A percentile compares a stretch with the other conserved stretches of the same genome.
These are phyloP conservation scores for Danio choprae DNA, from an alignment of 2,797 vertebrate genomes.

Conservation along the genomic window DNA sequence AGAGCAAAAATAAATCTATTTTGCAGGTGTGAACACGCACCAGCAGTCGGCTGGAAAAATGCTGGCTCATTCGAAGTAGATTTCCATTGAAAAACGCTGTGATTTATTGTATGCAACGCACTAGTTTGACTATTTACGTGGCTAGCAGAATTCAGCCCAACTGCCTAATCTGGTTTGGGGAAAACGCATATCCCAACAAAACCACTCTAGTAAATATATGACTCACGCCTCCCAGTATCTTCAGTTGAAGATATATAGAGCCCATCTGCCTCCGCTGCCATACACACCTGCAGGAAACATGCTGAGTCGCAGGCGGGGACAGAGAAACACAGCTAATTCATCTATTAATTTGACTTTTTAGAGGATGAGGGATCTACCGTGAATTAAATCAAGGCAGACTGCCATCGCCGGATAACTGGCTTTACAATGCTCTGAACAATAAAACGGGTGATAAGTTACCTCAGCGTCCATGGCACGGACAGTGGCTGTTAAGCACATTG, in stretches of 20 bases:
- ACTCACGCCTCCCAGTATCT: conserved; percentile 47
- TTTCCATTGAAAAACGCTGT: conserved; percentile 42
- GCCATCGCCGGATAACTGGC: conserved; percentile 25
- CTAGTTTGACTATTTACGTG: conserved; percentile 18
- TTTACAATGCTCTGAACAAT: conserved; percentile 50
- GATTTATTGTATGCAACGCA: conserved; percentile 47
- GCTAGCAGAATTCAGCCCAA: conserved; percentile 38
- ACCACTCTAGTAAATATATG: conserved; percentile 41
- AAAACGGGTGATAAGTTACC: conserved; percentile 42
- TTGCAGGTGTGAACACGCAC: conserved; percentile 44
- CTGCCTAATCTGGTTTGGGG: conserved; percentile 25
- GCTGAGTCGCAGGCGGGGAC: conserved; percentile 46
- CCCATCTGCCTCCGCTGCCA: conserved; percentile 58
- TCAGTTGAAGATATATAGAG: conserved; percentile 58
- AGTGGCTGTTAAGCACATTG: conserved; percentile 39
- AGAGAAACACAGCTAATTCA: conserved; percentile 46
- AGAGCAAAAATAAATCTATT: conserved; percentile 50
- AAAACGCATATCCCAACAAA: conserved; percentile 46
- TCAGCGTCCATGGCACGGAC: conserved; percentile 28
- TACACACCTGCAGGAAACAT: conserved; percentile 64
- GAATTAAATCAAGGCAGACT: conserved; percentile 30
- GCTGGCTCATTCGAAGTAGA: conserved; percentile 49
- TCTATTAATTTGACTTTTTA: conserved; percentile 53
- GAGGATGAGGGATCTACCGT: conserved; percentile 29
- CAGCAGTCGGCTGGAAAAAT: conserved; percentile 11